Conservation (phyloP, 2,888 invertebrate genomes). For the Callimorpha dominula region DNA sequence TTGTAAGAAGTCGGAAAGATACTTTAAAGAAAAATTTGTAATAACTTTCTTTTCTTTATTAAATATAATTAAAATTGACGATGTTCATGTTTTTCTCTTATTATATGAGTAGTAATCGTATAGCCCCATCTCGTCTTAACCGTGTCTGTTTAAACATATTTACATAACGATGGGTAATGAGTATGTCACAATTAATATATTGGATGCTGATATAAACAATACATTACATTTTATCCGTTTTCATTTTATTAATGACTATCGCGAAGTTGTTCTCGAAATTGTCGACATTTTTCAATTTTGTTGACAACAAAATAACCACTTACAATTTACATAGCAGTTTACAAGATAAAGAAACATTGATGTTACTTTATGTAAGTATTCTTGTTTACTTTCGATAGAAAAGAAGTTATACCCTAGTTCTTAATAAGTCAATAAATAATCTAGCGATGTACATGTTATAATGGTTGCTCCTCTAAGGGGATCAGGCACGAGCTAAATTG, state of each 20-base stretch:
- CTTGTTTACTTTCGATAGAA: background rate
- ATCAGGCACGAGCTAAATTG: background rate
- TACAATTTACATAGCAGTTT: background rate
- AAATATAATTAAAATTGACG: background rate
- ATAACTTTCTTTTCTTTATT: background rate
- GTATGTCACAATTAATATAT: background rate
- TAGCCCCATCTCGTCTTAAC: background rate
- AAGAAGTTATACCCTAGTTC: background rate
- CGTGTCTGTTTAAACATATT: background rate
- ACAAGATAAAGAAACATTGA: background rate
- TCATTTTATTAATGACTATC: background rate
- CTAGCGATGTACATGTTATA: no score
- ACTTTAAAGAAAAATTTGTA: no score
- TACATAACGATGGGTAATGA: background rate
- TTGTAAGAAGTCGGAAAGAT: no score
- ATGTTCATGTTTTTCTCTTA: background rate
- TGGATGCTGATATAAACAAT: background rate
- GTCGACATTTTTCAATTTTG: constrained; percentile 1
- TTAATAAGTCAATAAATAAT: background rate
- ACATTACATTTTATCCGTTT: background rate
- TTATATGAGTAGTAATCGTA: background rate
- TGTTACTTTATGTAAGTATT: background rate
- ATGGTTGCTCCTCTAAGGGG: background rate
- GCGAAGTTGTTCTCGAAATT: background rate
- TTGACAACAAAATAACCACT: background rate